Base-by-base conservation (phyloP, 2,888 invertebrate species). In the Adelphocoris suturalis region DNA sequence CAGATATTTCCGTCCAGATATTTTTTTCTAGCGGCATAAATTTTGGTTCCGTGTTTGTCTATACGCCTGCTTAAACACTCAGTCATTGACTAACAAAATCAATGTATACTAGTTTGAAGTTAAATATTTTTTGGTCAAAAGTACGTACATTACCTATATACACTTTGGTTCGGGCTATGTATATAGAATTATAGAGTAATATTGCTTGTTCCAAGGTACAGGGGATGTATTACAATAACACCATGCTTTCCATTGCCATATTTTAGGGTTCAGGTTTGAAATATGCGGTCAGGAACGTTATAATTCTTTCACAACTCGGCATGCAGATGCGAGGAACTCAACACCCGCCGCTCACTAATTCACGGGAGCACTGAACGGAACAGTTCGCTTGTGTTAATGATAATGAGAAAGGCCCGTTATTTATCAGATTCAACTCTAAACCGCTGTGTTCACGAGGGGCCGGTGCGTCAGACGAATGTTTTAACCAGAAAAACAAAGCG, bases 381-480 rank as follows among this genome's bases (percentile, higher is more conserved):
- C 85, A 85, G 85, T 46, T 85, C 85, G 55, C 85, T 85, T 82
- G 48, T 85, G 85, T 85, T 85, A 85, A 85, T 85, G 85, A 85
- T 85, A 85, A 85, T 85, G 85, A 85, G 85, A 61, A 12, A 13
- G 85, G 28, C 37, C 85, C 57, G 61, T 85, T 46, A 78, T 78
- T 78, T 78, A 78, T 78, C 78, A 78, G 78, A 78, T 78, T 78
- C 78, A 78, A 46, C 46, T 47, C 37, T 47, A 46, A 78, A 78
- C 78, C 19, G 78, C 78, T 46, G 68, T 68, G 23, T 68, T 68
- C 68, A 68, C 23, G 57, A 57, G 57, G 57, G 57, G 57, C 57
- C 57, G 14, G 57, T 7, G 57, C 57, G 23, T 68, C n/a, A 23
- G 68, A 68, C 68, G 68, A 27, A 68, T 68, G 23, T 68, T 68